phyloP scores from a whole-genome alignment of 2,888 invertebrate species.

The Meiosimyza decipiens region DNA sequence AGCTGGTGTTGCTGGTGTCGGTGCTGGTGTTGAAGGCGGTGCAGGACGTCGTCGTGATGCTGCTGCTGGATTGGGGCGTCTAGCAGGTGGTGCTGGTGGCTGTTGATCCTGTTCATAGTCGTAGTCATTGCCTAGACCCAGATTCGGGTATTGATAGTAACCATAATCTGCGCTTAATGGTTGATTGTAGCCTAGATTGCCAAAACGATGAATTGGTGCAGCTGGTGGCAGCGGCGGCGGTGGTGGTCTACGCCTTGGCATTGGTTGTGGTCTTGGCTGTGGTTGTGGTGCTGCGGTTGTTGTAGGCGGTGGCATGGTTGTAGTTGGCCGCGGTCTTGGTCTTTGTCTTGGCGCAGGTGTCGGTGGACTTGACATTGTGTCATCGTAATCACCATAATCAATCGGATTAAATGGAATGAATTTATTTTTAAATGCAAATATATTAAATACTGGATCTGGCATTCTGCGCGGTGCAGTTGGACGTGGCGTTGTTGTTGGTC shows the following conservation, averaged over 20 bases:
- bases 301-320: slow-evolving; percentile 17
- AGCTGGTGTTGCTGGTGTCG: background rate
- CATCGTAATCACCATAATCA: slow-evolving; percentile 14
- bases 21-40: background rate
- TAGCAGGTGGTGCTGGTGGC: background rate
- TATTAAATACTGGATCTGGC: slow-evolving; percentile 4
- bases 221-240: too few relatives aligned
- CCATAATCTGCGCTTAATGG: too few relatives aligned
- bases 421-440: background rate
- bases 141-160: too few relatives aligned
- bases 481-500: slow-evolving; percentile 22
- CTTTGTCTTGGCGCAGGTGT: background rate
- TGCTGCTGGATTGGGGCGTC: slow-evolving; percentile 16
- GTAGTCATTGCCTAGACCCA: background rate
- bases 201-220: too few relatives aligned
- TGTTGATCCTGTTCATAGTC: background rate
- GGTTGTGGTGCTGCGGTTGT: background rate
- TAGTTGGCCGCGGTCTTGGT: slow-evolving; percentile 18
- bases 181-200: too few relatives aligned
- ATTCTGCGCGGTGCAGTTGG: slow-evolving; percentile 1
- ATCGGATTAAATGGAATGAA: background rate
- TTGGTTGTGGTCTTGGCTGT: background rate
- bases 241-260: too few relatives aligned
- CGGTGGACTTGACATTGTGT: too few relatives aligned
- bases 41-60: too few relatives aligned